Conservation (phyloP, 2,113 vertebrate genomes). For the Catharus minimus region DNA sequence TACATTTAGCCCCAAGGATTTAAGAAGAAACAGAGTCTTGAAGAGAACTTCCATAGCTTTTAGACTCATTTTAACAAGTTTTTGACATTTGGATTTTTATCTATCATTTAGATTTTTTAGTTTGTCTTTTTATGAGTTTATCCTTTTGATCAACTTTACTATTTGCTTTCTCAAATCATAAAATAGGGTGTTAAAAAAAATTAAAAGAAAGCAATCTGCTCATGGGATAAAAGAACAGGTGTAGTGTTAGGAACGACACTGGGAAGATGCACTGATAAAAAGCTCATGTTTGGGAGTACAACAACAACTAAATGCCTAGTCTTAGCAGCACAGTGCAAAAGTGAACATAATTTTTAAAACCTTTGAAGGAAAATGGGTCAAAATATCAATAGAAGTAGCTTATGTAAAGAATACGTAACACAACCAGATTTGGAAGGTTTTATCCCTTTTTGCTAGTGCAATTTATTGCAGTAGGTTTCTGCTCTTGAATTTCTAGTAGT, state of each 20-base stretch:
- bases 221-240: background rate
- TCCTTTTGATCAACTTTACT: background rate
- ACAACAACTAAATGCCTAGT: background rate
- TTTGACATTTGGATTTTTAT: background rate
- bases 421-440: background rate
- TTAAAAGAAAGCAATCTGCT: background rate
- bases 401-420: background rate
- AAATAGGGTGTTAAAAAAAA: background rate
- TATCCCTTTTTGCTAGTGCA: background rate
- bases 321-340: background rate
- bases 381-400: background rate
- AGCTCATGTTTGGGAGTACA: background rate
- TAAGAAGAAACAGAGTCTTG: background rate
- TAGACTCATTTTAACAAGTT: background rate
- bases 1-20: background rate
- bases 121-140: background rate
- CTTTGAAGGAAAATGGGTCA: background rate
- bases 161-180: background rate
- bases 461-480: background rate
- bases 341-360: background rate
- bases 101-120: background rate
- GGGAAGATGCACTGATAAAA: background rate
- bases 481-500: background rate
- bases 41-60: background rate
- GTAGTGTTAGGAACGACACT: accelerated